Percentiles rank a stretch among this genome's conserved stretches.
These are phyloP conservation scores for Heliconius eleuchia DNA, from an alignment of 1,140 invertebrate species.

Conservation along the genomic window DNA sequence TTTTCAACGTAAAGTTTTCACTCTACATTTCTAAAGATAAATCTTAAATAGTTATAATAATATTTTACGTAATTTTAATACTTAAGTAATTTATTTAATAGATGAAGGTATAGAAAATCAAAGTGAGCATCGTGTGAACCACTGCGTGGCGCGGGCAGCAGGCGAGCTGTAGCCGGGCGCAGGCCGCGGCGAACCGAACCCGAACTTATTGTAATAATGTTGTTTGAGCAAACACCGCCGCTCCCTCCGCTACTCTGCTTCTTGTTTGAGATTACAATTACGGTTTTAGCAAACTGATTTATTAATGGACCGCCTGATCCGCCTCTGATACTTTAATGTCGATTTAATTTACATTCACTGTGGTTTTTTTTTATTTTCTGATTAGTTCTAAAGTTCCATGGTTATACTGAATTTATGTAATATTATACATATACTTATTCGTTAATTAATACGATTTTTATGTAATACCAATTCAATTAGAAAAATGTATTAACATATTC, in stretches of 20 bases:
- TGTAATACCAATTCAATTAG: constrained; percentile 5
- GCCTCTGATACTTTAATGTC: constrained; percentile 78
- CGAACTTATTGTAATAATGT: constrained; percentile 81
- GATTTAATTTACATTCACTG: constrained; percentile 71
- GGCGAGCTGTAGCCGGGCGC: constrained; percentile 20
- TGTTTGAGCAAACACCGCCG: constrained; percentile 76
- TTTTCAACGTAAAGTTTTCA: too few species aligned
- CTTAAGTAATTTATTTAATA: constrained; percentile 4
- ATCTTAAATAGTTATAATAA: too few species aligned
- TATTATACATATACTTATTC: too few species aligned
- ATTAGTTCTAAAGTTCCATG: neutral
- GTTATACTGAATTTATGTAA: too few species aligned
- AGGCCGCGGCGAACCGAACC: constrained; percentile 59
- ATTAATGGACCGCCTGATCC: constrained; percentile 80
- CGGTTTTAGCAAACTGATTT: constrained; percentile 81
- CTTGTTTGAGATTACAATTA: constrained; percentile 81
- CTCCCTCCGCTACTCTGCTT: constrained; percentile 57
- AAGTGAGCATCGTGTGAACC: constrained; percentile 52
- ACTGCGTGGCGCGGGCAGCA: neutral
- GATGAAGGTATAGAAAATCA: constrained; percentile 8
- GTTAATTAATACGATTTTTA: neutral
- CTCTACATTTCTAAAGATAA: too few species aligned
- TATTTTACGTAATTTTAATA: neutral
- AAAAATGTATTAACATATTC: constrained; percentile 18
- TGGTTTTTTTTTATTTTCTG: constrained; percentile 34